Percentiles rank a stretch among this genome's conserved stretches.
Evolutionary conservation across 1,140 invertebrate species (phyloP).

Genomic region (Anastrepha obliqua): DNA sequence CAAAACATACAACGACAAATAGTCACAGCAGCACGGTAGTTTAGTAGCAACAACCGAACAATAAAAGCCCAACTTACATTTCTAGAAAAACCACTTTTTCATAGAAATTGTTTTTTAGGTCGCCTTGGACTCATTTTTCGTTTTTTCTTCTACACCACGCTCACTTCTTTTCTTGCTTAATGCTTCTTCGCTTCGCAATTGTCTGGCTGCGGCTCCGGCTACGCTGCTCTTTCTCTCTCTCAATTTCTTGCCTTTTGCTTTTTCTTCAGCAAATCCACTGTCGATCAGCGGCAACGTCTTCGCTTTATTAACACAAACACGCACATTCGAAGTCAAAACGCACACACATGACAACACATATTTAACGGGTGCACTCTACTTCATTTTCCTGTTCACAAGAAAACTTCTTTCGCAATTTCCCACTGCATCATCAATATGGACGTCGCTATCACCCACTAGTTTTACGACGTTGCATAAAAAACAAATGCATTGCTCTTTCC

Average conservation of each 20-base stretch:
- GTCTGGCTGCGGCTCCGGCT: background rate
- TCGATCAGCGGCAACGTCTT: constrained; percentile 5
- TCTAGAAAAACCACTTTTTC: constrained; percentile 59
- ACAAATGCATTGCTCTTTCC: too few relatives aligned
- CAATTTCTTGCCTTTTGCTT: constrained; percentile 33
- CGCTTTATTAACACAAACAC: background rate
- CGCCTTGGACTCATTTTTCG: constrained; percentile 57
- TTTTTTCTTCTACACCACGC: constrained; percentile 44
- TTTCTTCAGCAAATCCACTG: constrained; percentile 40
- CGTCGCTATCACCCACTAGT: background rate
- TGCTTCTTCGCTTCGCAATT: constrained; percentile 46
- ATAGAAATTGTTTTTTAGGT: constrained; percentile 58
- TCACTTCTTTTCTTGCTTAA: constrained; percentile 28
- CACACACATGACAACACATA: background rate
- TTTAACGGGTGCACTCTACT: background rate
- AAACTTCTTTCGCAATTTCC: constrained; percentile 38
- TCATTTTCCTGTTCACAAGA: constrained; percentile 24
- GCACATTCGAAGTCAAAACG: background rate
- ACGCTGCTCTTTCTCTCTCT: constrained; percentile 9
- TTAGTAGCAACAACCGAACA: constrained; percentile 40
- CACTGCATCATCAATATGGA: background rate
- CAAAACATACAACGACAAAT: constrained; percentile 2
- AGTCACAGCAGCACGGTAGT: constrained; percentile 28
- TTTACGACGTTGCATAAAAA: background rate
- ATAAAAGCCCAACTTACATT: constrained; percentile 55